Base-by-base conservation (phyloP, 2,113 vertebrate genomes). In the Pithys albifrons region DNA sequence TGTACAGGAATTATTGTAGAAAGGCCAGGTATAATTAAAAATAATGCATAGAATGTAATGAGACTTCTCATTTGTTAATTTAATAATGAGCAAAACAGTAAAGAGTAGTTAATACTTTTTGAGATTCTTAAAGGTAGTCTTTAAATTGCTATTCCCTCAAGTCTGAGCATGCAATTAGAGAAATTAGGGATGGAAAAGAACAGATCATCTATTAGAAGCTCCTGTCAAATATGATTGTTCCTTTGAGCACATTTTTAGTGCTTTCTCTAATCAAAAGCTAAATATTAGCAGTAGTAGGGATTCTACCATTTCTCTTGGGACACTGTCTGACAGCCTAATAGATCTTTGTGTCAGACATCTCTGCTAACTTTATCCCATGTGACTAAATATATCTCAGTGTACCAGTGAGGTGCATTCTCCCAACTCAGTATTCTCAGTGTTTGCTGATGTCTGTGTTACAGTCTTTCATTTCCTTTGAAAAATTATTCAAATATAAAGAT, bases 191-290 rank as follows among this genome's bases (percentile, higher is more conserved):
- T 62, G 33, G 51, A 85, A 91, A 80, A 94, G 79, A 96, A 88
- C 43, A 91, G 74, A 95, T 43, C 6, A 76, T 59, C 23, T 80
- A 80, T 46, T 79, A 89, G 62, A 58, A 89, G 69, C 69, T 74
- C 65, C 61, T 95, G 73, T 89, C 79, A 95, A 83, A 83, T 37
- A 61, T 59, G 81, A 92, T 51, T 75, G 85, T 37, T 89, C 57
- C 29, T 90, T 95, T 88, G 70, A 95, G 90, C 37, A 91, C 73
- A 69, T 89, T 89, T 91, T 57, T 85, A 75, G 37, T 72, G 61
- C 74, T 92, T 89, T 95, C 72, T 95, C 59, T 95, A 92, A 93
- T 88, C 51, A 92, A 91, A 93, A 69, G 51, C 73, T 93, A 94
- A 96, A 91, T 81, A 94, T 78, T 94, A 59, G 49, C 72, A 91